Evolutionary conservation across 2,113 vertebrate genomes (phyloP), one percentile per base, ranked within the genome.

Genomic region (Ginglymostoma cirratum): DNA sequence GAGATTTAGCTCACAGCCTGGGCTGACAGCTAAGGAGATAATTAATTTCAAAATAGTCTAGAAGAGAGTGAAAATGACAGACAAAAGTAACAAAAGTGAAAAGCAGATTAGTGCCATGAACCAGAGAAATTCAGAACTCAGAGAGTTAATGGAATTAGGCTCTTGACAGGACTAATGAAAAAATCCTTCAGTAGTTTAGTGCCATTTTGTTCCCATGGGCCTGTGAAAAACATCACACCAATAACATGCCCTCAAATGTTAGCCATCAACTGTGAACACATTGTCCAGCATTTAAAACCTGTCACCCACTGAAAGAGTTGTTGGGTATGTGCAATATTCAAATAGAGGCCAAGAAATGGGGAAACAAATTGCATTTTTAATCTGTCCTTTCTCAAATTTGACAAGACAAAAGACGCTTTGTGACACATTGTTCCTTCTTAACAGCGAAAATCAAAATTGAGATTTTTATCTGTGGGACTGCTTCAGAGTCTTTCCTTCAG

Each of bases 291-390:
- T 66, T 19, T 92, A 61, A 61, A 90, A 92, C 65, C 61, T 14
- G 19, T 92, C 61, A 66, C 21, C 55, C 17, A 38, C 4, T 38
- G 30, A 66, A 92, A 92, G 34, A 92, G 17, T 10, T 0, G 10
- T 61, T 92, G 89, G 30, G 55, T 19, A 83, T 83, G 78, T 80
- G 76, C 34, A n/a, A 66, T n/a, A 89, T 89, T 89, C 86, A 89
- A 89, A 34, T 55, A 55, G 24, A 89, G 24, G 10, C 48, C 48
- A 55, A 61, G 52, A 89, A 61, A 55, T 23, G 45, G 19, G 42
- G 23, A 61, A 30, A 89, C 15, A n/a, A 52, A 55, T 61, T 66
- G 65, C 55, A 92, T 66, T 92, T 92, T 34, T 92, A 66, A 92
- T n/a, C 89, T n/a, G 38, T 38, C 2, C 34, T 92, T 92, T 92